These are phyloP conservation scores for Tineola bisselliella DNA, from an alignment of 2,888 invertebrate species.

Conservation along the genomic window DNA sequence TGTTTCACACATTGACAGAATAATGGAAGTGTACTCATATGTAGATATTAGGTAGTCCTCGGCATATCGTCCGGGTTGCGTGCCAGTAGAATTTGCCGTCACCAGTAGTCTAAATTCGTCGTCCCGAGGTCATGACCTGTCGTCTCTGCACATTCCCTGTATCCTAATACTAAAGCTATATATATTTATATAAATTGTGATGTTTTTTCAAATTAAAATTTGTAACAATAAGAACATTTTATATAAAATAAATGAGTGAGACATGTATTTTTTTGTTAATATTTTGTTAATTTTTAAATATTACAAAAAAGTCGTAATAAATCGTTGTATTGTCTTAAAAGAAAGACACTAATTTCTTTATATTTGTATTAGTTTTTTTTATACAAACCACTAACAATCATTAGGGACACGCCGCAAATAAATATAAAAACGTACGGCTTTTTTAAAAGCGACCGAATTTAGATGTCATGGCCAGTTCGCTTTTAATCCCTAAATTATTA, in stretches of 20 bases:
- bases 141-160: slow-evolving; percentile 25
- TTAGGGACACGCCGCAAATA: background rate
- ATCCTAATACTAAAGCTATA: slow-evolving; percentile 19
- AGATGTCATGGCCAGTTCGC: background rate
- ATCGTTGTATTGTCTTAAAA: background rate
- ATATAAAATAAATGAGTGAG: no score
- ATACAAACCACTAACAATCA: background rate
- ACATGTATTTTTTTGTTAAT: no score
- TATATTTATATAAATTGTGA: no score
- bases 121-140: slow-evolving; percentile 17
- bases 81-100: slow-evolving; percentile 1
- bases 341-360: background rate
- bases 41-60: background rate
- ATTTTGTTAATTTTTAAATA: no score
- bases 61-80: background rate
- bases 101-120: background rate
- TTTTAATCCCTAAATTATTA: background rate
- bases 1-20: no score
- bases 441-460: background rate
- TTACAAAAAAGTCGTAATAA: no score
- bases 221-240: no score
- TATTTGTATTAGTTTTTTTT: background rate
- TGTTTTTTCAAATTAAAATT: no score
- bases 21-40: no score
- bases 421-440: background rate